phyloP scores from a whole-genome alignment of 2,113 vertebrate species.

The Gambusia affinis region DNA sequence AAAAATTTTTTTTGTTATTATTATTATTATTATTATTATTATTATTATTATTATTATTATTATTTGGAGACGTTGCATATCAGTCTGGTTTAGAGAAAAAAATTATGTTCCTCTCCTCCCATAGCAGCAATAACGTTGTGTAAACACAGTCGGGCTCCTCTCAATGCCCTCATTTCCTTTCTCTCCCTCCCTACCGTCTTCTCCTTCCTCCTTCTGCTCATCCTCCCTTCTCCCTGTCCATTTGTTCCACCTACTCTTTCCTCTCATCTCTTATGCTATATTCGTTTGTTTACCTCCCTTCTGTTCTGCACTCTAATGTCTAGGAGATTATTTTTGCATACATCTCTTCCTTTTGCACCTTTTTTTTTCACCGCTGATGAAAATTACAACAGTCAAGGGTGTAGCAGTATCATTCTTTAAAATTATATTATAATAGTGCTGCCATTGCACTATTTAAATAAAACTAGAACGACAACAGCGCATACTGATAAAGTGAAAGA shows the following conservation, averaged over 20 bases:
- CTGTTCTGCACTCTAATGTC: not conserved
- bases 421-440: not conserved
- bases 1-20: constrained; percentile 6
- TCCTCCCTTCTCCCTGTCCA: constrained; percentile 7
- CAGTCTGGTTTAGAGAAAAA: constrained; percentile 9
- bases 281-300: constrained; percentile 10
- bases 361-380: not conserved
- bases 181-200: constrained; percentile 13
- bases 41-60: not conserved
- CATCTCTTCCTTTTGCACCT: not conserved
- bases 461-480: no score
- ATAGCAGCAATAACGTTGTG: constrained; percentile 38
- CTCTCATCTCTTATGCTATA: constrained; percentile 12
- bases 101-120: constrained; percentile 9
- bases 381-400: not conserved
- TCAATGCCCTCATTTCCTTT: constrained; percentile 49
- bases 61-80: not conserved
- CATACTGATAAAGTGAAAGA: no score
- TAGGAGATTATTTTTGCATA: not conserved
- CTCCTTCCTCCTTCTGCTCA: constrained; percentile 16
- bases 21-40: no score
- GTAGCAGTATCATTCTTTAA: not conserved
- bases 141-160: constrained; percentile 52
- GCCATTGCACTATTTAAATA: no score
- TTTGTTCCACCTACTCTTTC: constrained; percentile 49